Conservation (phyloP, 2,113 vertebrate genomes). For the Salvelinus namaycush region DNA sequence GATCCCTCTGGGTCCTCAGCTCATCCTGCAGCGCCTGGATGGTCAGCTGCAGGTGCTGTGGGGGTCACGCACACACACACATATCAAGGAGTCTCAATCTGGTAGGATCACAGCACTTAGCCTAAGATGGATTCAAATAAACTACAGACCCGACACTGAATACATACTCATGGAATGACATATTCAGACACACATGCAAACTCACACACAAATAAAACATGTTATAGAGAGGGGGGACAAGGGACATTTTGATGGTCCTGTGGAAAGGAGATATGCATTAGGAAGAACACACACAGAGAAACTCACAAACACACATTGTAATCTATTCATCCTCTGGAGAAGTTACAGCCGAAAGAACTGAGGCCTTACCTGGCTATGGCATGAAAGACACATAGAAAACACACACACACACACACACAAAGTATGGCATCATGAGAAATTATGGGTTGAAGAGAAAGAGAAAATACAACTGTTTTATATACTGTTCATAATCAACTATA, state of each 20-base stretch:
- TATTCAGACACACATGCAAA: neutral
- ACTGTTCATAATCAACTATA: neutral
- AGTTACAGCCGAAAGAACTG: neutral
- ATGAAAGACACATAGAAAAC: neutral
- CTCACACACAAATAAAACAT: neutral
- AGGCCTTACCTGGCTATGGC: neutral
- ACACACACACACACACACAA: no score
- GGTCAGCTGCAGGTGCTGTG: slow-evolving; percentile 94
- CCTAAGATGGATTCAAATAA: neutral
- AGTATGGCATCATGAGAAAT: neutral
- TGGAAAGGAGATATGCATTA: neutral
- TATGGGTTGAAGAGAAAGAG: neutral
- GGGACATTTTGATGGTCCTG: neutral
- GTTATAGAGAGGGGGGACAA: neutral
- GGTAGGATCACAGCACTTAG: neutral
- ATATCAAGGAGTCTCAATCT: neutral
- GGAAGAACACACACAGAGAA: neutral
- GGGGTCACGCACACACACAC: slow-evolving; percentile 18
- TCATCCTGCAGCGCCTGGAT: slow-evolving; percentile 99
- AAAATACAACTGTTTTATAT: neutral
- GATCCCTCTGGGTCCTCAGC: slow-evolving; percentile 93
- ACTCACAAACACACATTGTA: neutral
- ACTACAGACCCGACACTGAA: neutral
- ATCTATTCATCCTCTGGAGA: neutral
- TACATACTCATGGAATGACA: neutral